Base-by-base conservation (phyloP, 2,113 vertebrate genomes). In the Corythornis cristatus region DNA sequence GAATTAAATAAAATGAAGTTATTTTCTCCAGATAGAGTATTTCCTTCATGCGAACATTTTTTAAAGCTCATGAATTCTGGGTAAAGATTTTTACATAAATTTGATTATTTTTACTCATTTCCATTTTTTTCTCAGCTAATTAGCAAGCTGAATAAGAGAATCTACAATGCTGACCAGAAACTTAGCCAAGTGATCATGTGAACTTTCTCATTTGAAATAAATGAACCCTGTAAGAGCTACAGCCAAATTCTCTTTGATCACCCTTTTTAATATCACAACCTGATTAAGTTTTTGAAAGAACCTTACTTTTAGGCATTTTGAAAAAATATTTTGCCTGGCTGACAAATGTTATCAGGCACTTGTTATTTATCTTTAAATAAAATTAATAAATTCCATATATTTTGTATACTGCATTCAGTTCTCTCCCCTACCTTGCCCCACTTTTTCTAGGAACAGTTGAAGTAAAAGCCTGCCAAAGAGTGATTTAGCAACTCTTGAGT, bases 61-160 rank as follows among this genome's bases (percentile, higher is more conserved):
- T 96, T 95, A 94, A 96, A 94, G 83, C 80, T n/a, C 48, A 5
- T 89, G 89, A 92, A 95, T 95, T 75, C 80, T 92, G 86, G 91
- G 90, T 81, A 95, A 89, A 68, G 8, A 64, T 31, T 96, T 96
- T 88, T 60, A 71, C 95, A 95, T 95, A 86, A 93, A 91, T 84
- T 68, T 89, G 5, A 83, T 87, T 89, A 89, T 83, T 96, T 94
- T 91, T 93, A 73, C 61, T 95, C 12, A 58, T 96, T 97, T 95
- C 70, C 68, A 72, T n/a, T 95, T 94, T 96, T 96, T 97, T 94
- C 91, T 43, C 80, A 85, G 88, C 68, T 97, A 96, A 96, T 96
- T 97, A 95, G 95, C 89, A 96, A 84, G 61, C 89, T 91, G 65
- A 95, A 95, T 87, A 81, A 48, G 73, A 94, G 96, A 96, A 93